phyloP scores from a whole-genome alignment of 2,113 vertebrate genomes.

The Poeciliopsis prolifica region DNA sequence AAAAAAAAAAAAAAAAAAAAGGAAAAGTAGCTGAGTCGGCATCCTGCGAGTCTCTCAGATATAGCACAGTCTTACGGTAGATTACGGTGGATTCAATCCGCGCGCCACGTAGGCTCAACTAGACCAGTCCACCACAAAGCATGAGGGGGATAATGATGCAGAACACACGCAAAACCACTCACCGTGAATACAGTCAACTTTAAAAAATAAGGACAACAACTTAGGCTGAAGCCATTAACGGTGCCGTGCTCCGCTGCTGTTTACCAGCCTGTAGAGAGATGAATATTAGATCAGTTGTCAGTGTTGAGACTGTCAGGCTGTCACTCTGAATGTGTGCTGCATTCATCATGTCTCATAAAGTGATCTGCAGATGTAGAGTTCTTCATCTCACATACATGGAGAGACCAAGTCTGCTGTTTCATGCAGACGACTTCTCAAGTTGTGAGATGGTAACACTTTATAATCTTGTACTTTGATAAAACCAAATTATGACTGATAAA shows the following conservation, averaged over 20 bases:
- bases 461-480: not conserved
- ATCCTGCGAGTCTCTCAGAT: conserved; percentile 59
- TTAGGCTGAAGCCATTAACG: conserved; percentile 34
- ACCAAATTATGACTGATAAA: not conserved
- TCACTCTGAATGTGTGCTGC: conserved; percentile 63
- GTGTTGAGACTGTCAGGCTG: conserved; percentile 58
- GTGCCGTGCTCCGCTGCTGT: conserved; percentile 13
- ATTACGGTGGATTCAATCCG: conserved; percentile 74
- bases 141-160: conserved; percentile 48
- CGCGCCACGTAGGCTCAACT: conserved; percentile 56
- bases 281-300: conserved; percentile 55
- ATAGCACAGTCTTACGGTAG: conserved; percentile 75
- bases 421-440: conserved; percentile 1
- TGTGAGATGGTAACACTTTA: not conserved
- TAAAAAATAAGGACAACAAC: conserved; percentile 33
- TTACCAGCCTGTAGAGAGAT: conserved; percentile 35
- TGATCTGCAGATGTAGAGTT: conserved; percentile 22
- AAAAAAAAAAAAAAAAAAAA: conserved; percentile 42
- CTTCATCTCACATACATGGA: conserved; percentile 40
- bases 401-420: not conserved
- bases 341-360: conserved; percentile 65
- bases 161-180: conserved; percentile 13
- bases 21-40: conserved; percentile 69
- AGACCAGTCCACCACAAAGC: conserved; percentile 55
- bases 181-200: conserved; percentile 27